A percentile compares a stretch with the other conserved stretches of the same genome.
Evolutionary conservation across 2,888 invertebrate species (phyloP).

Genomic region (Liopterus haemorrhoidalis): DNA sequence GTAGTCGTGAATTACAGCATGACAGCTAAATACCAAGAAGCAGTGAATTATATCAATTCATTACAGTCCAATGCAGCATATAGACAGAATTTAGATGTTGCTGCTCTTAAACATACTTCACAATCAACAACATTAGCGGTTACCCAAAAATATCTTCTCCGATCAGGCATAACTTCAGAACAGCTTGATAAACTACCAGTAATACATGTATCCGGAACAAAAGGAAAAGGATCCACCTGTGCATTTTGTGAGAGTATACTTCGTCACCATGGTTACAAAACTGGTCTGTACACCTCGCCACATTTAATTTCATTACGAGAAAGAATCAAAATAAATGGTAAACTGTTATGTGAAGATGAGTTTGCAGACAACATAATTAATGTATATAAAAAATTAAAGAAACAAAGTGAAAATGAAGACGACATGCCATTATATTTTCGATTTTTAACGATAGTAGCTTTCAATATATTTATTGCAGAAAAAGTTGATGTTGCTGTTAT

Average conservation of each 20-base stretch:
- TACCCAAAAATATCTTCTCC: conserved; percentile 53
- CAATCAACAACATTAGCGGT: conserved; percentile 41
- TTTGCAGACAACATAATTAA: conserved; percentile 81
- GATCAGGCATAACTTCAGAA: conserved; percentile 59
- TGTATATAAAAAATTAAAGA: conserved; percentile 61
- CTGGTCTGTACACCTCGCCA: conserved; percentile 95
- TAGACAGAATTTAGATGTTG: conserved; percentile 53
- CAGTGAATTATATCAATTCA: conserved; percentile 60
- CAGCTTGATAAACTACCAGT: conserved; percentile 70
- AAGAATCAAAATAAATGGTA: conserved; percentile 82
- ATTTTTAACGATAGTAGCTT: conserved; percentile 87
- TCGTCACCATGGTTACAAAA: conserved; percentile 73
- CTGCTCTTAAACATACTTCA: conserved; percentile 42
- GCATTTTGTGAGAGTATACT: conserved; percentile 88
- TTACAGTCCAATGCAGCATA: conserved; percentile 67
- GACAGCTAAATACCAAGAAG: too few relatives aligned
- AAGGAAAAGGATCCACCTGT: conserved; percentile 96
- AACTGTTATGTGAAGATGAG: conserved; percentile 62
- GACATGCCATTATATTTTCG: conserved; percentile 93
- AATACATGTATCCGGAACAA: conserved; percentile 95
- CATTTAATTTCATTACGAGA: conserved; percentile 90
- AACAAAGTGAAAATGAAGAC: conserved; percentile 48
- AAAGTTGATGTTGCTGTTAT: conserved; percentile 87
- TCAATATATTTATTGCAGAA: conserved; percentile 78
- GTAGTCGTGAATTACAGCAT: too few relatives aligned